A percentile compares a stretch with the other conserved stretches of the same genome.
phyloP scores from a whole-genome alignment of 2,888 invertebrate species.

The Limnephilus lunatus region DNA sequence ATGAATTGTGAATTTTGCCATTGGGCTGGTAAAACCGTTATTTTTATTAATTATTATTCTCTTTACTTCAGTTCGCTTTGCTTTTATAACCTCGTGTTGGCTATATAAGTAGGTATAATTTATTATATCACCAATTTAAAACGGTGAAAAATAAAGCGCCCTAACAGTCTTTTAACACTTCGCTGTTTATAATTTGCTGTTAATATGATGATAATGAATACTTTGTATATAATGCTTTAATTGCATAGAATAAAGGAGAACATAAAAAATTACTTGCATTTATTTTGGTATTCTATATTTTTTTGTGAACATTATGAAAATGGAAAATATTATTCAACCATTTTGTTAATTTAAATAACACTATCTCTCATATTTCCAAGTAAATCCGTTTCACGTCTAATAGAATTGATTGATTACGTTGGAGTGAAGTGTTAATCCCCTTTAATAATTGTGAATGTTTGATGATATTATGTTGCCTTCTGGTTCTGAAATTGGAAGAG shows the following conservation, averaged over 20 bases:
- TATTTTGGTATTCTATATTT: too few relatives aligned
- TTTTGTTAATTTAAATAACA: too few relatives aligned
- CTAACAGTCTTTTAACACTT: not conserved
- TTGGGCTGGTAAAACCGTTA: not conserved
- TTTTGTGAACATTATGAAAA: too few relatives aligned
- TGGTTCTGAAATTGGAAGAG: not conserved
- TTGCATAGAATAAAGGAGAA: too few relatives aligned
- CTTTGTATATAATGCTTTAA: too few relatives aligned
- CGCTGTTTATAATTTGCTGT: not conserved
- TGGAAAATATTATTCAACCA: too few relatives aligned
- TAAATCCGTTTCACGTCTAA: too few relatives aligned
- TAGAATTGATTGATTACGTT: not conserved
- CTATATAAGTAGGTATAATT: too few relatives aligned
- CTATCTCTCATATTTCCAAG: too few relatives aligned
- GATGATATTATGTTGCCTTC: not conserved
- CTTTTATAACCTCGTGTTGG: too few relatives aligned
- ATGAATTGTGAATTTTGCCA: not conserved
- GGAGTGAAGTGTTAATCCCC: not conserved
- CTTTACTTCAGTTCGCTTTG: not conserved
- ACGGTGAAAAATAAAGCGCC: not conserved
- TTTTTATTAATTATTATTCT: not conserved
- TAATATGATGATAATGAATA: not conserved
- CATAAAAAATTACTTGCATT: too few relatives aligned
- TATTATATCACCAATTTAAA: not conserved
- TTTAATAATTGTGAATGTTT: not conserved